phyloP scores from a whole-genome alignment of 2,888 invertebrate genomes.

The Parnassius orleans region DNA sequence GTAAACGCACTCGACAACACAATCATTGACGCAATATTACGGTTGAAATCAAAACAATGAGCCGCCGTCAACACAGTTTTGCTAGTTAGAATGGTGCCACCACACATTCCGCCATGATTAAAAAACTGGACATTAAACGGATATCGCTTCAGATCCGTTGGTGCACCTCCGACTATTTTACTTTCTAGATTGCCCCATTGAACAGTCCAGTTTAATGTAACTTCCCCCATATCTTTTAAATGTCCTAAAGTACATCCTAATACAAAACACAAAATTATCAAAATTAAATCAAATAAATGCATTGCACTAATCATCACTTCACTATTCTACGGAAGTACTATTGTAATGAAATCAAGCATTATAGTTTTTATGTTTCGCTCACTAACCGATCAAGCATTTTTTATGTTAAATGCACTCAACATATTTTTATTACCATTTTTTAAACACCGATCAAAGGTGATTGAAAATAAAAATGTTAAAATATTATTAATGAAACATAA shows the following conservation, averaged over 20 bases:
- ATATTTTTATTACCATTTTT: too few relatives aligned
- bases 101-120: conserved; percentile 43
- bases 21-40: conserved; percentile 42
- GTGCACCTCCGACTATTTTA: conserved; percentile 39
- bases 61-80: conserved; percentile 47
- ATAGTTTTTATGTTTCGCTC: conserved; percentile 13
- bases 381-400: conserved; percentile 1
- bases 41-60: conserved; percentile 47
- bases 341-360: conserved; percentile 5
- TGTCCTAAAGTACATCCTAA: conserved; percentile 32
- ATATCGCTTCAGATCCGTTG: conserved; percentile 32
- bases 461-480: too few relatives aligned
- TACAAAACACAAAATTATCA: conserved; percentile 4
- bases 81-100: conserved; percentile 42
- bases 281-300: background rate
- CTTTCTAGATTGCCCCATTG: conserved; percentile 28
- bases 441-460: too few relatives aligned
- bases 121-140: conserved; percentile 45
- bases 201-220: conserved; percentile 30
- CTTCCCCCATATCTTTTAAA: conserved; percentile 42
- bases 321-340: conserved; percentile 1
- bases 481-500: too few relatives aligned
- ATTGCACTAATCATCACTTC: background rate
- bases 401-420: too few relatives aligned
- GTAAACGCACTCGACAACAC: conserved; percentile 42